These are phyloP conservation scores for Carduelis carduelis DNA, from an alignment of 2,797 vertebrate genomes.

Conservation along the genomic window DNA sequence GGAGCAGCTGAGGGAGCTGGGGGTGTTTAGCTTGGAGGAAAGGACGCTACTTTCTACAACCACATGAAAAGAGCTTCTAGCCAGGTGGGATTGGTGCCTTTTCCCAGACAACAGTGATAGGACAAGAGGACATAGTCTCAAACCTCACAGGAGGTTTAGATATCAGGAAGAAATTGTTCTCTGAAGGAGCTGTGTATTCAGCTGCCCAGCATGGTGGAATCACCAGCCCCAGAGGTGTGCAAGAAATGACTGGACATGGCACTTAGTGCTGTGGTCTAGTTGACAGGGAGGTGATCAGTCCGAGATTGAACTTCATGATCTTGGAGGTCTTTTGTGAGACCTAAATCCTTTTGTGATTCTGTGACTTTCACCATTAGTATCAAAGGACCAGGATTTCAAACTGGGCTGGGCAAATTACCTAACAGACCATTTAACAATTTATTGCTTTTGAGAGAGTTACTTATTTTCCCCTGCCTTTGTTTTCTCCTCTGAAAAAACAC, in stretches of 20 bases:
- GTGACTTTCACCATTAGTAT: not conserved
- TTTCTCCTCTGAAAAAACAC: not conserved
- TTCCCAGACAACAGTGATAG: not conserved
- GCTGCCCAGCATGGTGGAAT: not conserved
- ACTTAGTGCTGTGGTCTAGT: not conserved
- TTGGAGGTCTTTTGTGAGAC: not conserved
- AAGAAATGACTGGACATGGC: not conserved
- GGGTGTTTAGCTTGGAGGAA: not conserved
- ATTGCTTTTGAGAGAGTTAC: not conserved
- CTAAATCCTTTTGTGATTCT: not conserved
- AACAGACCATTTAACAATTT: not conserved
- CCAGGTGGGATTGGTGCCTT: not conserved
- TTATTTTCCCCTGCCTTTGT: not conserved
- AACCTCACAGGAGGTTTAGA: not conserved
- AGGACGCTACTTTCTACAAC: not conserved
- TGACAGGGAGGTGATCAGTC: not conserved
- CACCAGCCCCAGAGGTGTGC: not conserved
- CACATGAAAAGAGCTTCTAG: not conserved
- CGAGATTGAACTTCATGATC: not conserved
- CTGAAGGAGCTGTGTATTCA: not conserved
- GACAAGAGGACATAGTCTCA: not conserved
- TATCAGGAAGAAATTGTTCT: not conserved
- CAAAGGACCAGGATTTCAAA: not conserved
- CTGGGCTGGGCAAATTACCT: not conserved
- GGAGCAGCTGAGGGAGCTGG: not conserved